Conservation (phyloP, 2,113 vertebrate species). For the Callorhinus ursinus region DNA sequence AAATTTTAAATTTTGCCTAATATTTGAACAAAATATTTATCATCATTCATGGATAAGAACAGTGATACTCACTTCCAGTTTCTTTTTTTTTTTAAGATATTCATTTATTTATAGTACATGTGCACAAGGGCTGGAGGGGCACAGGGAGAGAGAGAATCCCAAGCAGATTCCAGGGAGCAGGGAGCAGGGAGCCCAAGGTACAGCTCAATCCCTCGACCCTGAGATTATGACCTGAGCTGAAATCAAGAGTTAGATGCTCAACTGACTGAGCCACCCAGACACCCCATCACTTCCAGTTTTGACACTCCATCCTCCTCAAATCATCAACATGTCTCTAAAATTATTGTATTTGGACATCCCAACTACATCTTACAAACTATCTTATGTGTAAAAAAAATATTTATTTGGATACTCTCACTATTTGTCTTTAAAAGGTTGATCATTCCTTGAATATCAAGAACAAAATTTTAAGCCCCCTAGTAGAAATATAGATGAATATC, state of each 20-base stretch:
- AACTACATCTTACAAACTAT: background rate
- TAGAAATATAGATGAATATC: background rate
- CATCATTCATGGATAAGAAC: background rate
- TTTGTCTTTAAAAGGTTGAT: background rate
- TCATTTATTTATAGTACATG: background rate
- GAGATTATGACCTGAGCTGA: background rate
- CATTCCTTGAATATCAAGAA: background rate
- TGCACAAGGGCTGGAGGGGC: rapidly evolving
- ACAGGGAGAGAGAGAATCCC: background rate
- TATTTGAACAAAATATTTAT: background rate
- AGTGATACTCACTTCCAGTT: background rate
- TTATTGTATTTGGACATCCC: background rate
- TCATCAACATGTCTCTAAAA: background rate
- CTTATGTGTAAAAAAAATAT: background rate
- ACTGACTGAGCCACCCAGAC: background rate
- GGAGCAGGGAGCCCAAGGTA: background rate
- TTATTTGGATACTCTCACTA: background rate
- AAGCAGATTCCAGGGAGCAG: background rate
- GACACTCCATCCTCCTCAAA: background rate
- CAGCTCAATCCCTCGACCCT: background rate
- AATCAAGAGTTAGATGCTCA: background rate
- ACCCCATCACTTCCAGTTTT: background rate
- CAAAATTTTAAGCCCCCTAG: background rate
- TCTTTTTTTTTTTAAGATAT: background rate
- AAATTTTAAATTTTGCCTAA: background rate